phyloP scores from a whole-genome alignment of 1,140 invertebrate species.

The Camponotus pennsylvanicus region DNA sequence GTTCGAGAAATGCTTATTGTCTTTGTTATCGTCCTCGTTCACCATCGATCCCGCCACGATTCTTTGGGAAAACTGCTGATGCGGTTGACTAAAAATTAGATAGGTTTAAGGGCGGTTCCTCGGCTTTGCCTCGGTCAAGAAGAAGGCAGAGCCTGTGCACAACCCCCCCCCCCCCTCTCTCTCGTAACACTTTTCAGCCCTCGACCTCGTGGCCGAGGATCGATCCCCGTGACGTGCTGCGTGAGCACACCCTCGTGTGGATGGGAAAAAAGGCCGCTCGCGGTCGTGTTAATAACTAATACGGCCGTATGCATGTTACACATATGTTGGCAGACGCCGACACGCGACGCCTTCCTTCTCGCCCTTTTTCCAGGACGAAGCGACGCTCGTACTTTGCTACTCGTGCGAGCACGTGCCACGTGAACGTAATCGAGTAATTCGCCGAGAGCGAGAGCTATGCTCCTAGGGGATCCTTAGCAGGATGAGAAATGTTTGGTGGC shows the following conservation, averaged over 20 bases:
- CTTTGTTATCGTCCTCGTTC: not conserved
- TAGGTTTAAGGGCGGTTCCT: constrained; percentile 60
- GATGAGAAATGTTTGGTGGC: too few species aligned
- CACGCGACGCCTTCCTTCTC: constrained; percentile 14
- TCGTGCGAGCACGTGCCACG: constrained; percentile 31
- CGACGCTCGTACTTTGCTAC: not conserved
- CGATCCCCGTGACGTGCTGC: constrained; percentile 75
- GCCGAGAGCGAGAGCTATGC: not conserved
- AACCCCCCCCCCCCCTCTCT: not conserved
- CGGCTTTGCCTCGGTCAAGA: constrained; percentile 23
- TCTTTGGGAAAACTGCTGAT: constrained; percentile 25
- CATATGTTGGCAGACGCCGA: not conserved
- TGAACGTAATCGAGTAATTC: constrained; percentile 42
- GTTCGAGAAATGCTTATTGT: not conserved
- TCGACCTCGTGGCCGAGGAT: constrained; percentile 76
- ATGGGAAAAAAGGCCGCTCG: constrained; percentile 57
- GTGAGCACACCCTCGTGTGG: constrained; percentile 71
- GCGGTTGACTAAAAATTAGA: constrained; percentile 47
- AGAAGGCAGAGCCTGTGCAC: not conserved
- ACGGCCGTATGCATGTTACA: constrained; percentile 13
- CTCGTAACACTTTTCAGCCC: constrained; percentile 74
- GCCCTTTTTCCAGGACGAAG: not conserved
- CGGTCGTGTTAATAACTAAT: constrained; percentile 75
- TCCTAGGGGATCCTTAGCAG: not conserved
- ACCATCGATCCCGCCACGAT: constrained; percentile 13